Base-by-base conservation (phyloP, 2,888 invertebrate genomes). In the Plemyria rubiginata region DNA sequence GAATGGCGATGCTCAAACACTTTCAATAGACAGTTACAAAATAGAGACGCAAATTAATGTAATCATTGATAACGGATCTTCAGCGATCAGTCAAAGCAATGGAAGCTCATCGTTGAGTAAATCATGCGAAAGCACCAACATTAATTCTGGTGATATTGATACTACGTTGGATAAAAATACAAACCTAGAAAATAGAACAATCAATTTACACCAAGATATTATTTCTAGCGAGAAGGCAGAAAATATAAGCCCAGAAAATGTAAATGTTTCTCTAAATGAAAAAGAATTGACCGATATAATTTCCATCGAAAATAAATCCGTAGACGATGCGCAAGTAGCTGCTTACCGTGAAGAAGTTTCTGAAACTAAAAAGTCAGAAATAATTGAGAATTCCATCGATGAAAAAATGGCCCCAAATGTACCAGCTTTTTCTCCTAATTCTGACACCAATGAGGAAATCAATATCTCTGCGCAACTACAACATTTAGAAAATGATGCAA, bases 401-500 rank as follows among this genome's bases (percentile, higher is more conserved):
- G 38, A 57, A 36, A n/a, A 28, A 7, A n/a, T 16, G 9, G 6
- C 11, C 5, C 28, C 4, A 15, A 57, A 36, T 28, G 29, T 16
- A 50, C 43, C 54, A 38, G 50, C 45, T 28, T 59, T 59, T 54
- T 54, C 50, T 12, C 54, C 62, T 0, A 51, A 49, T 51, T 54
- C 50, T 63, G 50, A 59, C n/a, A 53, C 63, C 56, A 49, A 56
- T n/a, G 59, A 70, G 11, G 54, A 54, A 52, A 32, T 51, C 13
- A 67, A 59, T 64, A 68, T 65, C 59, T 65, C 53, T 64, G 71
- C 28, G 29, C 58, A 32, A 65, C 53, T 36, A 4, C 41, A 13
- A 70, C 50, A 59, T 32, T 22, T 54, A n/a, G 58, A 59, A 32
- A 54, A 51, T 46, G 62, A 59, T 54, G 40, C 29, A 41, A 50